Evolutionary conservation across 2,797 vertebrate species (phyloP).

Genomic region (Aselliscus stoliczkanus): DNA sequence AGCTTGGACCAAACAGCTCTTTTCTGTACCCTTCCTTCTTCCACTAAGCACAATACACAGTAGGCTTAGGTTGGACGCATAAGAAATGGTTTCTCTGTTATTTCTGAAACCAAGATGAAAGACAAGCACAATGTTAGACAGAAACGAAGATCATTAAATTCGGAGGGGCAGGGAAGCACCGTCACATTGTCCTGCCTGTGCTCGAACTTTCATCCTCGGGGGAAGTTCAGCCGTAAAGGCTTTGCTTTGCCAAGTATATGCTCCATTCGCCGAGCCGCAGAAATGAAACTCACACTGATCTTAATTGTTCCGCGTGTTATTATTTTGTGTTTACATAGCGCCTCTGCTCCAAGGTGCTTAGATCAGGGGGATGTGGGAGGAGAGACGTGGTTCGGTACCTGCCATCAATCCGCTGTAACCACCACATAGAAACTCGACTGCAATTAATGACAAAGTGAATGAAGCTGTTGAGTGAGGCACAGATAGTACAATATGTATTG

Average conservation of each 20-base stretch:
- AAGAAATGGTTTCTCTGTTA: neutral
- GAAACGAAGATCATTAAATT: neutral
- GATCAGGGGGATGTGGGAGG: slow-evolving; percentile 51
- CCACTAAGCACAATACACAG: neutral
- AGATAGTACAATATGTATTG: slow-evolving; percentile 65
- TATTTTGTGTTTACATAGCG: slow-evolving; percentile 49
- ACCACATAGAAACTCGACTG: slow-evolving; percentile 42
- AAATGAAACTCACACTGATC: neutral
- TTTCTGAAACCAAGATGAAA: neutral
- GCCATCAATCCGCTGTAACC: slow-evolving; percentile 38
- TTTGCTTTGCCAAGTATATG: neutral
- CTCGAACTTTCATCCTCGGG: neutral
- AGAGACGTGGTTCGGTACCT: neutral
- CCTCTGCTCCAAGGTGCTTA: slow-evolving; percentile 52
- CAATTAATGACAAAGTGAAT: slow-evolving; percentile 68
- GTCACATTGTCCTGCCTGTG: neutral
- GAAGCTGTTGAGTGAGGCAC: slow-evolving; percentile 59
- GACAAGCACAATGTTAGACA: neutral
- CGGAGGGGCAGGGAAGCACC: neutral
- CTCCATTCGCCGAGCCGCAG: neutral
- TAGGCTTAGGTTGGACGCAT: neutral
- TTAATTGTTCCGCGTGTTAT: slow-evolving; percentile 2
- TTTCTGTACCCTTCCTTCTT: neutral
- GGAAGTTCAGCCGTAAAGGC: neutral
- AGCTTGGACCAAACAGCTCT: neutral